Evolutionary conservation across 2,113 vertebrate species (phyloP).

Genomic region (Anser cygnoides): DNA sequence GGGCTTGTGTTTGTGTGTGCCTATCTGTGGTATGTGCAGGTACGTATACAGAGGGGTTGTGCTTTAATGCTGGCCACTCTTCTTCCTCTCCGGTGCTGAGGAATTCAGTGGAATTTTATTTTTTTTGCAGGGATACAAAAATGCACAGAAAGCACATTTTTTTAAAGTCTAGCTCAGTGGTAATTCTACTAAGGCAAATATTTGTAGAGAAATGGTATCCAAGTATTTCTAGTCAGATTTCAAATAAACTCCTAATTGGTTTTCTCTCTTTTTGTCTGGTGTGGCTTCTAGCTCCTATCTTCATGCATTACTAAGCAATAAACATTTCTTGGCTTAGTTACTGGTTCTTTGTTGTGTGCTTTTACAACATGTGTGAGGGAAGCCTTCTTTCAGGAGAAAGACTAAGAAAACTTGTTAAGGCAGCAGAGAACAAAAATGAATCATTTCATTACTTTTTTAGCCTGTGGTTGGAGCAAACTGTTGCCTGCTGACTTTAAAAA

Average conservation of each 20-base stretch:
- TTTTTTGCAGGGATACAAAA: background rate
- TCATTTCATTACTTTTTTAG: background rate
- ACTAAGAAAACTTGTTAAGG: background rate
- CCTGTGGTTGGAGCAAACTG: background rate
- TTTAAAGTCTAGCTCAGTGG: background rate
- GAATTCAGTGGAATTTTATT: background rate
- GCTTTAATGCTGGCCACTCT: background rate
- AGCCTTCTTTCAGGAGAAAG: background rate
- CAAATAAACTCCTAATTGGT: background rate
- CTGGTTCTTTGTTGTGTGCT: background rate
- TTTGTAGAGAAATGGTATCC: background rate
- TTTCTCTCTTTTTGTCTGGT: background rate
- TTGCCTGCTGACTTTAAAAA: background rate
- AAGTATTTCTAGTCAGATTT: background rate
- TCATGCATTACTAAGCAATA: background rate
- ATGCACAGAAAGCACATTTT: background rate
- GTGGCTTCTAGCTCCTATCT: conserved; percentile 24
- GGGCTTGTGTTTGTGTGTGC: background rate
- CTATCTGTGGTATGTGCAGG: background rate
- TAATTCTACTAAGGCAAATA: background rate
- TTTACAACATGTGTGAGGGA: background rate
- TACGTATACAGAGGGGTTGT: background rate
- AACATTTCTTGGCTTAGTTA: conserved; percentile 22
- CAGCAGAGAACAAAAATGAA: background rate
- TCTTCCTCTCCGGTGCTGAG: background rate